Evolutionary conservation across 2,113 vertebrate genomes (phyloP).

Genomic region (Triplophysa dalaica): DNA sequence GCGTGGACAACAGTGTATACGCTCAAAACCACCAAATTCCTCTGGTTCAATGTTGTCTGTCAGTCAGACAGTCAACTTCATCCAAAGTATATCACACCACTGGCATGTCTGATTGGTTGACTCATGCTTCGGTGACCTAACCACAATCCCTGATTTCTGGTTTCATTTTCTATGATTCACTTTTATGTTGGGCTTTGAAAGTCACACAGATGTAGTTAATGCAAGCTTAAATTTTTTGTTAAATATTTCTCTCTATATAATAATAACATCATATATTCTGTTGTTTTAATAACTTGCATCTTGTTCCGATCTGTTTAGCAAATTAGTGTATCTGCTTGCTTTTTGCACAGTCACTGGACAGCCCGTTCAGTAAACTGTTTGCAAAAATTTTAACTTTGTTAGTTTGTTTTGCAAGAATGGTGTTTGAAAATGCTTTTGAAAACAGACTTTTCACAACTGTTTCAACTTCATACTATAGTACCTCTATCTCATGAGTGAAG

Average conservation of each 20-base stretch:
- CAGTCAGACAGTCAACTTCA: conserved; percentile 46
- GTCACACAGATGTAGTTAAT: not conserved
- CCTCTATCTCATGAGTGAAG: too few relatives aligned
- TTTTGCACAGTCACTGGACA: not conserved
- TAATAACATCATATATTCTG: too few relatives aligned
- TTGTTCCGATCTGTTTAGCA: too few relatives aligned
- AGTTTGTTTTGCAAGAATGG: too few relatives aligned
- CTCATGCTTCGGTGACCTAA: conserved; percentile 45
- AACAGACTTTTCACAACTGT: too few relatives aligned
- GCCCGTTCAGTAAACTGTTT: not conserved
- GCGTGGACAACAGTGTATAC: not conserved
- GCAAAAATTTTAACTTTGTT: too few relatives aligned
- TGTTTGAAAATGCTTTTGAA: too few relatives aligned
- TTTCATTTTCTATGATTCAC: conserved; percentile 46
- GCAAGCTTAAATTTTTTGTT: conserved; percentile 9
- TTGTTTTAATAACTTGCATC: not conserved
- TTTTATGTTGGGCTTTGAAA: conserved; percentile 22
- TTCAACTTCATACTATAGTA: too few relatives aligned
- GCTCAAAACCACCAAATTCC: conserved; percentile 66
- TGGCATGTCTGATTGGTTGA: conserved; percentile 45
- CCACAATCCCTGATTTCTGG: conserved; percentile 48
- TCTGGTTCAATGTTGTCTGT: conserved; percentile 53
- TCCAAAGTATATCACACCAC: conserved; percentile 48
- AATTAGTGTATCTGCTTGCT: not conserved
- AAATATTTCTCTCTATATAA: not conserved